phyloP scores from a whole-genome alignment of 2,113 vertebrate species.

The Cephalophus harveyi region DNA sequence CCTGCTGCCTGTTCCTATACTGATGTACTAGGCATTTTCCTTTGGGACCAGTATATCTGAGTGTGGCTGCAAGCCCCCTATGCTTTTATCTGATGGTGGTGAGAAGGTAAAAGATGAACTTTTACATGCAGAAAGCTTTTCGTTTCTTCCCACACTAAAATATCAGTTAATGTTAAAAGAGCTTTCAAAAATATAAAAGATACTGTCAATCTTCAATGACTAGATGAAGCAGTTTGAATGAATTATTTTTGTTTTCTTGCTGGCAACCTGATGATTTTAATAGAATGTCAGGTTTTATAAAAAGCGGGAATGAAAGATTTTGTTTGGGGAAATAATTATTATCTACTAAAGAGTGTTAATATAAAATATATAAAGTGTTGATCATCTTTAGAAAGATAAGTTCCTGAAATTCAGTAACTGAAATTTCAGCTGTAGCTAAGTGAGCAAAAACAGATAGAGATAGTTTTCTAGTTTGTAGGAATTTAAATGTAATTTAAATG shows the following conservation, averaged over 20 bases:
- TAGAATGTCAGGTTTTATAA: constrained; percentile 71
- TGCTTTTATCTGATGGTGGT: constrained; percentile 80
- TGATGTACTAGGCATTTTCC: constrained; percentile 73
- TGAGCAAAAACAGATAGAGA: background rate
- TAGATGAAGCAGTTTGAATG: constrained; percentile 80
- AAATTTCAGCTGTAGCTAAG: constrained; percentile 48
- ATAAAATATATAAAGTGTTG: constrained; percentile 43
- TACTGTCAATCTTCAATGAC: constrained; percentile 81
- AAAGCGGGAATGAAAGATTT: constrained; percentile 59
- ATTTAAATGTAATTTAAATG: constrained; percentile 24
- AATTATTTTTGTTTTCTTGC: constrained; percentile 82
- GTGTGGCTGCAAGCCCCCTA: constrained; percentile 74
- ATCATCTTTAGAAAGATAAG: constrained; percentile 8
- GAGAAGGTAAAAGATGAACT: constrained; percentile 80
- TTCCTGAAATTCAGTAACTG: constrained; percentile 33
- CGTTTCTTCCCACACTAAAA: constrained; percentile 80
- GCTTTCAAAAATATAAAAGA: constrained; percentile 84
- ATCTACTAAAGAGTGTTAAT: constrained; percentile 36
- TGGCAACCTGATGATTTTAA: constrained; percentile 78
- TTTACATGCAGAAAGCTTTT: constrained; percentile 80
- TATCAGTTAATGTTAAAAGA: constrained; percentile 83
- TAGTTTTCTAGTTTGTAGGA: background rate
- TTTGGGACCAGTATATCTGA: constrained; percentile 75
- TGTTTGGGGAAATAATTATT: constrained; percentile 66
- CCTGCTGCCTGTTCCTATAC: constrained; percentile 69